phyloP scores from a whole-genome alignment of 2,888 invertebrate genomes.

The Drosophila mimetica region DNA sequence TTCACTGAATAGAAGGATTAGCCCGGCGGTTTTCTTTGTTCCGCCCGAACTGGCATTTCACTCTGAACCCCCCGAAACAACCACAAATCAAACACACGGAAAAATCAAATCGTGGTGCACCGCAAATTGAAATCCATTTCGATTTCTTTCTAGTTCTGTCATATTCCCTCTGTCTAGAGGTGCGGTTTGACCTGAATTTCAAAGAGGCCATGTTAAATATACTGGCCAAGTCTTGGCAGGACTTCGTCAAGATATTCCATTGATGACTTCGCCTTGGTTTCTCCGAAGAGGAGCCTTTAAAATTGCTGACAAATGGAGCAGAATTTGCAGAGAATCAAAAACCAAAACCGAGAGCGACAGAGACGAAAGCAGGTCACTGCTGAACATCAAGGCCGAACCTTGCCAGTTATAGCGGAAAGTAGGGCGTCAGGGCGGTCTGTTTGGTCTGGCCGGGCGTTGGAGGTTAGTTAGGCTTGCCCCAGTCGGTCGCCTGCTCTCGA shows the following conservation, averaged over 20 bases:
- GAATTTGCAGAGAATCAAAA: slow-evolving; percentile 10
- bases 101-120: slow-evolving; percentile 42
- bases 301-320: slow-evolving; percentile 7
- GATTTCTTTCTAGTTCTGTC: slow-evolving; percentile 28
- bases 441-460: slow-evolving; percentile 49
- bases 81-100: slow-evolving; percentile 62
- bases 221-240: neutral
- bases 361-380: slow-evolving; percentile 74
- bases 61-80: slow-evolving; percentile 20
- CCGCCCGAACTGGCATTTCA: slow-evolving; percentile 7
- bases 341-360: slow-evolving; percentile 14
- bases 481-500: slow-evolving; percentile 5
- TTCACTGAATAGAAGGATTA: slow-evolving; percentile 22
- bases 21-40: slow-evolving; percentile 43
- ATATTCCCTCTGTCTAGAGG: neutral
- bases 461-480: slow-evolving; percentile 26
- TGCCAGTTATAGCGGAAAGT: slow-evolving; percentile 57
- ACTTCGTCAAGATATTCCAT: neutral
- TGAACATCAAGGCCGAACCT: slow-evolving; percentile 78
- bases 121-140: slow-evolving; percentile 54
- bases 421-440: slow-evolving; percentile 74
- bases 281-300: neutral
- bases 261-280: neutral
- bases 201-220: slow-evolving; percentile 1
- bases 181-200: slow-evolving; percentile 18